Base-by-base conservation (phyloP, 2,113 vertebrate species). In the Pipa parva region DNA sequence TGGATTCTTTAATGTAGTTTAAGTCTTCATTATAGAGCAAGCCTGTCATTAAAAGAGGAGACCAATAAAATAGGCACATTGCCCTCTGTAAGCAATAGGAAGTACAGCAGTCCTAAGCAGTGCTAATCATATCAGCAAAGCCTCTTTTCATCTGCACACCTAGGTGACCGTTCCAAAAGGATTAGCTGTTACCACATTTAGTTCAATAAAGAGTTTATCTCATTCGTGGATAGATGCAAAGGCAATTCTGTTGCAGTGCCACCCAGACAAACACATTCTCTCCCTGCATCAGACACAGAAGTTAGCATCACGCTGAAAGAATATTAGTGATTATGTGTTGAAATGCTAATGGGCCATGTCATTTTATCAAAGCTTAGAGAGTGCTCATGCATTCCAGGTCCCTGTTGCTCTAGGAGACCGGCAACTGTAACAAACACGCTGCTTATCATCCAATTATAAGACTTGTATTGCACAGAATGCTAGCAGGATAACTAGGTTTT, bases 131-230 rank as follows among this genome's bases (percentile, higher is more conserved):
- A 77, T 76, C 50, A 68, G 76, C 74, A 84, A 84, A 81, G 82
- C 81, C 64, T 74, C 80, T 81, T 78, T 78, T 64, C 73, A 39
- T 11, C 3, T 1, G 18, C 71, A 63, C 62, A 72, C 70, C 74
- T 76, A 81, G 79, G 80, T 83, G 81, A 78, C 81, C 63, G 68
- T 59, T 76, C 61, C 74, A 31, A 56, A 54, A 59, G 74, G 82
- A 85, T 85, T 80, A 85, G 75, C 77, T 70, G 78, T 81, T 79
- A 39, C 83, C 18, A 0, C 80, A 72, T 83, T 83, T 85, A 85
- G 83, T 73, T 76, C 75, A 69, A 48, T 79, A 80, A 83, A 79
- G 68, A 74, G 74, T 81, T 85, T 84, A 85, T 75, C 82, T 73
- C 25, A 74, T 73, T 73, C 55, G 59, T 46, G 67, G 54, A 73